These are phyloP conservation scores for Zelleria hepariella DNA, from an alignment of 2,888 invertebrate genomes.

Conservation along the genomic window DNA sequence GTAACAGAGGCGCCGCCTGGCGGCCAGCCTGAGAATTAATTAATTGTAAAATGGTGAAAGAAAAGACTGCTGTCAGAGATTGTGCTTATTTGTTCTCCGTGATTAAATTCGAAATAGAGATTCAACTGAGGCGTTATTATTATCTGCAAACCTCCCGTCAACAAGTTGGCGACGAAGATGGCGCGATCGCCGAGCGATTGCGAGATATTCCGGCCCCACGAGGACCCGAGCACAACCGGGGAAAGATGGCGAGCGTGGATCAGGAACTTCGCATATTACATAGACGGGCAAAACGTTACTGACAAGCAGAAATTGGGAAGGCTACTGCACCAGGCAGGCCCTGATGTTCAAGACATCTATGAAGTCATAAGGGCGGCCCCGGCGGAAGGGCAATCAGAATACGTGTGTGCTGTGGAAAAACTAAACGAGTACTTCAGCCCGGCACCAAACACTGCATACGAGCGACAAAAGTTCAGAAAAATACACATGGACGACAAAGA, in stretches of 20 bases:
- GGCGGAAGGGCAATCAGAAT: neutral
- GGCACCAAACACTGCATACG: neutral
- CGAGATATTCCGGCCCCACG: neutral
- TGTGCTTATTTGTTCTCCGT: no score
- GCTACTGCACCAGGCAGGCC: neutral
- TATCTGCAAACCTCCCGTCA: no score
- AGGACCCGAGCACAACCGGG: neutral
- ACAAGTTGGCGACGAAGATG: neutral
- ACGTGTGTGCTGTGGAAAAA: neutral
- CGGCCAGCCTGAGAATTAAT: no score
- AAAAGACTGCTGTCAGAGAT: no score
- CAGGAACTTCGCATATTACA: neutral
- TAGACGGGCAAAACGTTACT: neutral
- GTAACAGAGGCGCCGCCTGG: no score
- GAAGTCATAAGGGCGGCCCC: neutral
- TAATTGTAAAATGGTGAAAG: no score
- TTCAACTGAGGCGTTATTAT: no score
- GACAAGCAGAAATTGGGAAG: neutral
- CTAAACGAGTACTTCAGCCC: neutral
- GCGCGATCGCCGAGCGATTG: no score
- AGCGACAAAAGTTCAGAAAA: neutral
- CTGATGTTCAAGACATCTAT: neutral
- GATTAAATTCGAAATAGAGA: no score
- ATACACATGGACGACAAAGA: neutral
- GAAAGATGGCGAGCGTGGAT: neutral